phyloP scores from a whole-genome alignment of 2,888 invertebrate genomes.

The Campopleginae sp. region DNA sequence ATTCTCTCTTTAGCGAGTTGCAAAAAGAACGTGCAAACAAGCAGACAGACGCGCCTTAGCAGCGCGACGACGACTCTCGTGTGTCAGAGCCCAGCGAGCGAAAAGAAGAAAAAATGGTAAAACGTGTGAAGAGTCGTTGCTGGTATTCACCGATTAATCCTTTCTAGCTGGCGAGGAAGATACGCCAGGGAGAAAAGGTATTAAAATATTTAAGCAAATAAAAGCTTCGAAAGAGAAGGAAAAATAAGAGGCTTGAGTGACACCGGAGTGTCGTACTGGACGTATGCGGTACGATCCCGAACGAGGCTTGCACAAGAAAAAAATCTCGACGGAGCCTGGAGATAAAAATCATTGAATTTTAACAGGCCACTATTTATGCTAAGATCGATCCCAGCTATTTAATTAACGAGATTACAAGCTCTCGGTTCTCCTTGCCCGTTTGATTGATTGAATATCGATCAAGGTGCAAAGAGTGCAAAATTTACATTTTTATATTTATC shows the following conservation, averaged over 20 bases:
- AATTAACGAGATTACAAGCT: constrained; percentile 13
- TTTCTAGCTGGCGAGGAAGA: constrained; percentile 27
- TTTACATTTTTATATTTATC: not conserved
- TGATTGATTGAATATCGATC: constrained; percentile 48
- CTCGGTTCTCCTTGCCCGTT: not conserved
- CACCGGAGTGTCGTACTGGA: constrained; percentile 40
- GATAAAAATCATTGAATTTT: constrained; percentile 79
- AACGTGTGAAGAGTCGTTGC: constrained; percentile 70
- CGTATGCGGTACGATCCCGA: constrained; percentile 1
- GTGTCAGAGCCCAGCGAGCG: constrained; percentile 19
- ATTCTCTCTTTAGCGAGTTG: constrained; percentile 43
- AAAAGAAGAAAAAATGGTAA: constrained; percentile 41
- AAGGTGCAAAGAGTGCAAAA: too few species aligned
- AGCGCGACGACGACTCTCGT: constrained; percentile 25
- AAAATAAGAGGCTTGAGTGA: constrained; percentile 54
- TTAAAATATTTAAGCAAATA: constrained; percentile 20
- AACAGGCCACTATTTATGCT: constrained; percentile 74
- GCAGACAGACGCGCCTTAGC: constrained; percentile 33
- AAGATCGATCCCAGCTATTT: not conserved
- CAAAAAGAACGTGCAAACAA: constrained; percentile 54
- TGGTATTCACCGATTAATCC: constrained; percentile 60
- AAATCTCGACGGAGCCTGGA: constrained; percentile 67
- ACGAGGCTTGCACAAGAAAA: not conserved
- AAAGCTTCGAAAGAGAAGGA: not conserved
- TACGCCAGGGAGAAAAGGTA: constrained; percentile 46